Evolutionary conservation across 1,140 invertebrate genomes (phyloP).

Genomic region (Maniola jurtina): DNA sequence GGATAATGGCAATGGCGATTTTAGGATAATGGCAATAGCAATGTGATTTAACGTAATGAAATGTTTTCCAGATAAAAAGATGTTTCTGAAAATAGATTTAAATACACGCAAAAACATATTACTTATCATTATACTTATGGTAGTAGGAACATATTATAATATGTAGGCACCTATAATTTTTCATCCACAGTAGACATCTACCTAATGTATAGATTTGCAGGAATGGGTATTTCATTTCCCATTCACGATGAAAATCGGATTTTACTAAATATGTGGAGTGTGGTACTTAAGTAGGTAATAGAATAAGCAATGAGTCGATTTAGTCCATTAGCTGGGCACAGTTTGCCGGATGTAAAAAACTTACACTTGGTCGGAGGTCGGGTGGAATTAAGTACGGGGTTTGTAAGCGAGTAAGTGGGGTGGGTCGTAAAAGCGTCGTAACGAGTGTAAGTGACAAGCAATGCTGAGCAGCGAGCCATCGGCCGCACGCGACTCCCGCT

Average conservation of each 20-base stretch:
- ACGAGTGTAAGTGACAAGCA: slow-evolving; percentile 49
- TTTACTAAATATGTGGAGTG: slow-evolving; percentile 38
- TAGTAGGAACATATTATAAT: too few species aligned
- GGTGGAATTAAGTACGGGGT: slow-evolving; percentile 59
- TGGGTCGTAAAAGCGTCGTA: slow-evolving; percentile 52
- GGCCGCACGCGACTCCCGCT: slow-evolving; percentile 54
- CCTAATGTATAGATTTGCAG: too few species aligned
- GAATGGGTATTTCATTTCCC: not conserved
- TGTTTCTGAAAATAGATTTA: too few species aligned
- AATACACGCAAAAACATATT: too few species aligned
- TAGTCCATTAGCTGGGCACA: slow-evolving; percentile 42
- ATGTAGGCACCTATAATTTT: not conserved
- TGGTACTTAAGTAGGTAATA: slow-evolving; percentile 41
- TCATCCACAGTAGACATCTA: not conserved
- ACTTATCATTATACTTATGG: too few species aligned
- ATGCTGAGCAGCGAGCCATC: slow-evolving; percentile 47
- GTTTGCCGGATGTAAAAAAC: slow-evolving; percentile 59
- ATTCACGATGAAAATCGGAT: slow-evolving; percentile 17
- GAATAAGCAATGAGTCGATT: slow-evolving; percentile 39
- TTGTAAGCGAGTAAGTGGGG: slow-evolving; percentile 39
- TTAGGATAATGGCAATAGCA: not conserved
- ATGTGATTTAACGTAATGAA: too few species aligned
- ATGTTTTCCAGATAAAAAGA: too few species aligned
- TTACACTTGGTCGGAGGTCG: slow-evolving; percentile 44
- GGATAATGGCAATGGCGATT: not conserved